Evolutionary conservation across 2,888 invertebrate genomes (phyloP).

Genomic region (Sesamia inferens): DNA sequence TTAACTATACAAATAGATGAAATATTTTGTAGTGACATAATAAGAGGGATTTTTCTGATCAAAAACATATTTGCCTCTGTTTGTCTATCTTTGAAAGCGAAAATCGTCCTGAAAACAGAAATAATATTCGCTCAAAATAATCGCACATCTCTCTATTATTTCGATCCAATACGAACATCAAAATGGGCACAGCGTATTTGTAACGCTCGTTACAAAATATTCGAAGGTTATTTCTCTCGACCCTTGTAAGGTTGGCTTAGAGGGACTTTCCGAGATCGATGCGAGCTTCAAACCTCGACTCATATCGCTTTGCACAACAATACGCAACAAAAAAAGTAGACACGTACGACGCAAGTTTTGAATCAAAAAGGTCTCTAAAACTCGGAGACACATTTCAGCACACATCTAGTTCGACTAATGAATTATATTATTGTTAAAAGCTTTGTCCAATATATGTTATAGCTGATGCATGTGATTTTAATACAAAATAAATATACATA

Average conservation of each 20-base stretch:
- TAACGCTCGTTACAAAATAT: conserved; percentile 77
- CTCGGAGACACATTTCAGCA: not conserved
- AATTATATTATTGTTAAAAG: conserved; percentile 3
- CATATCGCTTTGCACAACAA: conserved; percentile 71
- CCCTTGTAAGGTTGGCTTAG: conserved; percentile 80
- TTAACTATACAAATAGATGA: not conserved
- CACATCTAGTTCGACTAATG: not conserved
- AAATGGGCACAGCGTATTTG: conserved; percentile 74
- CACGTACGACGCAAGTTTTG: not conserved
- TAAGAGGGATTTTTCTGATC: not conserved
- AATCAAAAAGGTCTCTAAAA: not conserved
- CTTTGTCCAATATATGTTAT: not conserved
- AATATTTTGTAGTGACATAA: not conserved
- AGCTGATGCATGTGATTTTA: not conserved
- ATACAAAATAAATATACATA: not conserved
- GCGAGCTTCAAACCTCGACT: conserved; percentile 67
- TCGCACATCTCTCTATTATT: conserved; percentile 69
- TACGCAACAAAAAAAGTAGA: conserved; percentile 63
- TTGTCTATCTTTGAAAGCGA: conserved; percentile 10
- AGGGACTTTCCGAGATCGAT: conserved; percentile 79
- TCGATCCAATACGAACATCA: conserved; percentile 71
- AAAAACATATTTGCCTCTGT: conserved; percentile 1
- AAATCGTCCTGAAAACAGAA: conserved; percentile 20
- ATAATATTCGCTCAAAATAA: conserved; percentile 56
- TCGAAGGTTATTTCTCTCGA: conserved; percentile 76